phyloP scores from a whole-genome alignment of 1,140 invertebrate genomes.

The Drosophila pseudoananassae region DNA sequence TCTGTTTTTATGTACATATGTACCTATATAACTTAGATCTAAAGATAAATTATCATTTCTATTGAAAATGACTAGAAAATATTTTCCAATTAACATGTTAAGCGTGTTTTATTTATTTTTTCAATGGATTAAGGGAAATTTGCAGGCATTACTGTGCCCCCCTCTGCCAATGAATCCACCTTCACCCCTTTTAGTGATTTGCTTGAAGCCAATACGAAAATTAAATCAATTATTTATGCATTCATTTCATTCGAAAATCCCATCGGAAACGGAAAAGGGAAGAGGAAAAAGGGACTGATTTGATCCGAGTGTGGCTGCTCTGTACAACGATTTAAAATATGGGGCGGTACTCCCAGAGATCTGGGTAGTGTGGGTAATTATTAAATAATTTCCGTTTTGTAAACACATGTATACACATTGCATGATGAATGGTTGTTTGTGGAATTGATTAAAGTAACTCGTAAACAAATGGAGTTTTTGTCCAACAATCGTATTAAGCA shows the following conservation, averaged over 20 bases:
- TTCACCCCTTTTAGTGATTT: constrained; percentile 29
- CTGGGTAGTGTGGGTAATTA: constrained; percentile 67
- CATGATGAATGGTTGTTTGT: constrained; percentile 39
- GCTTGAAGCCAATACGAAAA: constrained; percentile 57
- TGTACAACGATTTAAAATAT: constrained; percentile 19
- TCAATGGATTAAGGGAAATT: constrained; percentile 18
- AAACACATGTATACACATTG: constrained; percentile 16
- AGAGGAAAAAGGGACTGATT: neutral
- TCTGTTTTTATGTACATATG: no score
- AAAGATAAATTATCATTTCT: neutral
- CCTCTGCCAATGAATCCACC: constrained; percentile 14
- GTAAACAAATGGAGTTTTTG: constrained; percentile 52
- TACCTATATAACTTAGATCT: no score
- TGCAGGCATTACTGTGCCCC: constrained; percentile 17
- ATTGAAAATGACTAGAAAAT: neutral
- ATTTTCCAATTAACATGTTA: no score
- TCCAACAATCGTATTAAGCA: constrained; percentile 17
- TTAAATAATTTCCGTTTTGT: constrained; percentile 67
- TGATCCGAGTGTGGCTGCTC: neutral
- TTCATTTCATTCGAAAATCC: constrained; percentile 55
- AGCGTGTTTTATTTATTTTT: neutral
- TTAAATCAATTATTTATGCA: constrained; percentile 77
- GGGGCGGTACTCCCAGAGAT: constrained; percentile 25
- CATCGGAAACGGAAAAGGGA: neutral
- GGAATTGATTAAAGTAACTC: constrained; percentile 57